Conservation (phyloP, 2,888 invertebrate genomes). For the Chesias legatella region DNA sequence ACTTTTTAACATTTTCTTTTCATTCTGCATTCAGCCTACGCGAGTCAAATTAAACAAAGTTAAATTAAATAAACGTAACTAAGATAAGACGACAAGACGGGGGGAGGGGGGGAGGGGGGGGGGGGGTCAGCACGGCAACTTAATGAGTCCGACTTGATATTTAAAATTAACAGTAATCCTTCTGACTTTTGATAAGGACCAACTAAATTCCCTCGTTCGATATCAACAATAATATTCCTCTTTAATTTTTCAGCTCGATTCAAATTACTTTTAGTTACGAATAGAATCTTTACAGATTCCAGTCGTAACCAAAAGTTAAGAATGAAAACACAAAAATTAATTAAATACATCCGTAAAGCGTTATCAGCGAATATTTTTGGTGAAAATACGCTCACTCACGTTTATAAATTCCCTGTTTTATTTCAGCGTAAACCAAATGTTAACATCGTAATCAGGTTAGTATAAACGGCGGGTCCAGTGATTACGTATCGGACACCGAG, state of each 20-base stretch:
- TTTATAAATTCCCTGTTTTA: slow-evolving; percentile 26
- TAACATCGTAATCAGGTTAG: slow-evolving; percentile 22
- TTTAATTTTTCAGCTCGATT: no score
- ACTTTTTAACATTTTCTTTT: slow-evolving; percentile 20
- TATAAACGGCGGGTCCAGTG: slow-evolving; percentile 16
- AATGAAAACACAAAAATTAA: slow-evolving; percentile 28
- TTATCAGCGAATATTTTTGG: slow-evolving; percentile 28
- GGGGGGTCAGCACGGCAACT: no score
- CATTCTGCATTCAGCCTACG: slow-evolving; percentile 16
- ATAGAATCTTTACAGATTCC: no score
- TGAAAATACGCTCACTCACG: slow-evolving; percentile 25
- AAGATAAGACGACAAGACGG: slow-evolving; percentile 29
- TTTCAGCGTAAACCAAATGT: slow-evolving; percentile 25
- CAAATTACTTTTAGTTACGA: no score
- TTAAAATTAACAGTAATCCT: slow-evolving; percentile 26
- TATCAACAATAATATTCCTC: no score
- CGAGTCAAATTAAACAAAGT: slow-evolving; percentile 22
- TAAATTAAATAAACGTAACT: slow-evolving; percentile 26
- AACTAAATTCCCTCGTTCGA: not conserved
- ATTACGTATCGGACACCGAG: slow-evolving; percentile 4
- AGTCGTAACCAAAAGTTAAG: no score
- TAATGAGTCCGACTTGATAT: slow-evolving; percentile 27
- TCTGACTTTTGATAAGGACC: slow-evolving; percentile 16
- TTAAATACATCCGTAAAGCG: slow-evolving; percentile 22
- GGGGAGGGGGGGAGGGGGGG: no score